phyloP scores from a whole-genome alignment of 2,113 vertebrate species.

The Crotalus horridus region DNA sequence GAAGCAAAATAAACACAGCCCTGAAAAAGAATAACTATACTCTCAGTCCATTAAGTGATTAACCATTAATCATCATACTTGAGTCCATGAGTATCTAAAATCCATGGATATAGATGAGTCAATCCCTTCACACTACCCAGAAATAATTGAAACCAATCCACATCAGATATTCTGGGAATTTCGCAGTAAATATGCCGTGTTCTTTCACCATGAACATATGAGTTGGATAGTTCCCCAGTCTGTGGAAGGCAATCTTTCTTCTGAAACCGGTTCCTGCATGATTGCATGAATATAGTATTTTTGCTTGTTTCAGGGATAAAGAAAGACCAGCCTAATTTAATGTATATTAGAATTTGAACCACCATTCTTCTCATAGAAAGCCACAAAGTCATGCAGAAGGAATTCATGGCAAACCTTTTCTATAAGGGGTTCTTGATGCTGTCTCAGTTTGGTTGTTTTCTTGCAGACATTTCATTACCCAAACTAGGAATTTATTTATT shows the following conservation, averaged over 20 bases:
- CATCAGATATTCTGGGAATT: neutral
- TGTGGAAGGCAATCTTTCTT: no score
- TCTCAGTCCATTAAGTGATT: neutral
- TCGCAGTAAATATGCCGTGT: neutral
- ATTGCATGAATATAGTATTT: neutral
- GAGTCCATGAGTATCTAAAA: neutral
- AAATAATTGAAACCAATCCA: neutral
- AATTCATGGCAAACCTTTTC: neutral
- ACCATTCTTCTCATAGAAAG: neutral
- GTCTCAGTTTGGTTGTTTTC: no score
- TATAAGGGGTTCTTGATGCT: no score
- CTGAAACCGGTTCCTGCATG: no score
- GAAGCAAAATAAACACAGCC: neutral
- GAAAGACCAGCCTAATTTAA: neutral
- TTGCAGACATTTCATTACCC: no score
- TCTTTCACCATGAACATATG: neutral
- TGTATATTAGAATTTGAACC: neutral
- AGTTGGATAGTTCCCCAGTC: neutral
- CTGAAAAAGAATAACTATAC: neutral
- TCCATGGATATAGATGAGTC: neutral
- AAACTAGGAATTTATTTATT: no score
- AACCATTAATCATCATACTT: neutral
- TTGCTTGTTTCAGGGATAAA: neutral
- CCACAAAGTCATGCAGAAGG: neutral
- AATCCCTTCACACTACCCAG: neutral